Base-by-base conservation (phyloP, 2,888 invertebrate genomes). In the Allophyes oxyacanthae region DNA sequence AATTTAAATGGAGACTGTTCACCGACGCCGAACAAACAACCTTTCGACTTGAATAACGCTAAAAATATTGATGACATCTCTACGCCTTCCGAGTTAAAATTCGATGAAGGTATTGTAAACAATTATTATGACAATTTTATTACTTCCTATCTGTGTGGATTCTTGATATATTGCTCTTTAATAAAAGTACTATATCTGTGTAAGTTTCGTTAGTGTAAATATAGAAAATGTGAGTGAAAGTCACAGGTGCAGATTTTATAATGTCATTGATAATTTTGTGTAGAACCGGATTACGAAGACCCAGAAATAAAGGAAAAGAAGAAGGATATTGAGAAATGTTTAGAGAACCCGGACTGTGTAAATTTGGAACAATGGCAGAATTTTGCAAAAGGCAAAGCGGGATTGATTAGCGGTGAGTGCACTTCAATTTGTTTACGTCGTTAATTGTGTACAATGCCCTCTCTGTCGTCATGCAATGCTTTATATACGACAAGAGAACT, bases 61-160 rank as follows among this genome's bases (percentile, higher is more conserved):
- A 86, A 88, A 87, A 94, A 94, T 89, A 94, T 94, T 82, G 94
- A 94, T 86, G 94, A 94, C 88, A 94, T 94, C 81, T 90, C 92
- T 85, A 91, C 94, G 84, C 95, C 95, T 81, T 94, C 95, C 34
- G 96, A 96, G 88, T 89, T 96, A 74, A 96, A 95, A 89, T 96
- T 96, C 85, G 96, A 96, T 86, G 95, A 95, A 94, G 95, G 96
- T 96, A 95, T 85, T 87, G 87, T 91, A 91, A 89, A 91, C 89
- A 91, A 75, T 72, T 71, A 64, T 40, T 67, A 14, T 11, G 41
- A 67, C 64, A 61, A 74, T 78, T 78, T 77, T 42, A 81, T 78
- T 67, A 78, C 75, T 81, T 78, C 63, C 73, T 77, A 26, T 46
- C 64, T 68, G 36, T 52, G 51, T 52, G 51, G 51, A 62, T 73